Evolutionary conservation across 2,888 invertebrate genomes (phyloP).

Genomic region (Sminthurinus aureus): DNA sequence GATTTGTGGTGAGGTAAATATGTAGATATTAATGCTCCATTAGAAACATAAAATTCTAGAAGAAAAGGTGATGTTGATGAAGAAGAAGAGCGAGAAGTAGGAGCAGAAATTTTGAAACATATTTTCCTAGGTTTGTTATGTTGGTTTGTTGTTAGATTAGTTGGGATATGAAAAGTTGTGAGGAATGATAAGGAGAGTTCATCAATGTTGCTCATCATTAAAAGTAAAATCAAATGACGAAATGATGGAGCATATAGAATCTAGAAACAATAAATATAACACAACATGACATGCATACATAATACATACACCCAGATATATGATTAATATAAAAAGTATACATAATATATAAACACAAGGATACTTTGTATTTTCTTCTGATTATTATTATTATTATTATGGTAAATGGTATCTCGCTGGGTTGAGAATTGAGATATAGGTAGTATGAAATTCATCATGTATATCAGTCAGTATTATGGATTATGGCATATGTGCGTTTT

Average conservation of each 20-base stretch:
- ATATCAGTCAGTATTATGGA: background rate
- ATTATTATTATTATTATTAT: background rate
- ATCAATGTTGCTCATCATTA: slow-evolving; percentile 27
- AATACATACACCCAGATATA: too few relatives aligned
- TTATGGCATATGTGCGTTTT: background rate
- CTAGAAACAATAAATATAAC: background rate
- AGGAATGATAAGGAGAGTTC: slow-evolving; percentile 9
- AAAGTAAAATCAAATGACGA: slow-evolving; percentile 23
- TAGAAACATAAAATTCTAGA: too few relatives aligned
- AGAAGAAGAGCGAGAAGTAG: too few relatives aligned
- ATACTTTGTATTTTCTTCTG: too few relatives aligned
- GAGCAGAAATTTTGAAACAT: too few relatives aligned
- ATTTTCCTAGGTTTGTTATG: too few relatives aligned
- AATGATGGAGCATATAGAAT: slow-evolving; percentile 3
- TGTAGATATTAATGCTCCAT: too few relatives aligned
- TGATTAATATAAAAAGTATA: too few relatives aligned
- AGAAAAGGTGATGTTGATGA: too few relatives aligned
- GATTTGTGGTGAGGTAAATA: too few relatives aligned
- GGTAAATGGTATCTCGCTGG: background rate
- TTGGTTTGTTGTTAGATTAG: background rate
- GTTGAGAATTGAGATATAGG: background rate
- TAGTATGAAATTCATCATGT: background rate
- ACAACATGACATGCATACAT: too few relatives aligned
- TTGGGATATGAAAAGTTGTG: background rate
- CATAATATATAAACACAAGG: background rate